Evolutionary conservation across 2,888 invertebrate genomes (phyloP), one percentile per base, ranked within the genome.

Genomic region (Lepeophtheirus nordmannii): DNA sequence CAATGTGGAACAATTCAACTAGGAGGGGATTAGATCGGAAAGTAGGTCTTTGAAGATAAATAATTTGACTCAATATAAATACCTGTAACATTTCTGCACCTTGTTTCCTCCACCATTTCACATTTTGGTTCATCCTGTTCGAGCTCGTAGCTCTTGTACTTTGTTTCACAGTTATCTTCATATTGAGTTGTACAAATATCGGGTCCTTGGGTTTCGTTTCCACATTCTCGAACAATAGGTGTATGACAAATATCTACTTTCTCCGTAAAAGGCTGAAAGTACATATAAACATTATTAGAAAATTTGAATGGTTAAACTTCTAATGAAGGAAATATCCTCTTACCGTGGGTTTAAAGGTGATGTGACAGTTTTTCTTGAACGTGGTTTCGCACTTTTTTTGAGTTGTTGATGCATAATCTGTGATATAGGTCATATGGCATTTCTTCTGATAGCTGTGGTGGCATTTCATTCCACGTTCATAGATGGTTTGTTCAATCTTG

Each of bases 91-190:
- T 23, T 23, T 14, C 10, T 61, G 61, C 61, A 61, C 7, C 39
- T 11, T 23, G n/a, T 23, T 38, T 61, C 61, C n/a, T n/a, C 37
- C 12, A 61, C 61, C 37, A 38, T 61, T 37, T 38, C 39, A 61
- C 61, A 61, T 10, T 30, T 37, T 11, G 61, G 61, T 38, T 61
- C 61, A 17, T 61, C 61, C 39, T 61, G 61, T 37, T 61, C 61
- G 11, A 61, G 30, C 14, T 61, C 61, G 39, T 61, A 37, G 30
- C 3, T 37, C 30, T 37, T 22, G 61, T 37, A 61, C 53, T 46
- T 46, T 14, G 53, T 46, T 46, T 46, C 53, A 8, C 53, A 46
- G 53, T 46, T 14, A 17, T 14, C 17, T 46, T 46, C 53, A 17
- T 46, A 46, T 8, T 46, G 53, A 46, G 53, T 46, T 1, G 53